A percentile compares a stretch with the other conserved stretches of the same genome.
phyloP scores from a whole-genome alignment of 2,888 invertebrate species.

The Notodonta ziczac region DNA sequence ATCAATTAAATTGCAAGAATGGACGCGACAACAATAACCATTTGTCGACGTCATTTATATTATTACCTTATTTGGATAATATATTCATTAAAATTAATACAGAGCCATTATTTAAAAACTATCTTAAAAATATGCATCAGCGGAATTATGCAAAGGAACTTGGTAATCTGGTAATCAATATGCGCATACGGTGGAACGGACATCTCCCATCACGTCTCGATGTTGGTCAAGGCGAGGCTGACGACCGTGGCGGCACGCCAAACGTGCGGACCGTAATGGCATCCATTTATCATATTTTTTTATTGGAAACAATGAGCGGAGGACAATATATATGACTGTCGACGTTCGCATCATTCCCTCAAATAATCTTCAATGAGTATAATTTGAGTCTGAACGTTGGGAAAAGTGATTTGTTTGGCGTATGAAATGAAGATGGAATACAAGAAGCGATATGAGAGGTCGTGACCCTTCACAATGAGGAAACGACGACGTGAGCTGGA shows the following conservation, averaged over 20 bases:
- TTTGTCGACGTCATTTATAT: neutral
- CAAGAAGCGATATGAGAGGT: slow-evolving; percentile 36
- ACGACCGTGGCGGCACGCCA: slow-evolving; percentile 78
- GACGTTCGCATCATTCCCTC: slow-evolving; percentile 28
- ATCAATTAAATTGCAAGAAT: no score
- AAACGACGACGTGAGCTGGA: slow-evolving; percentile 29
- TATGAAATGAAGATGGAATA: slow-evolving; percentile 37
- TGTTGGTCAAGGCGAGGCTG: slow-evolving; percentile 80
- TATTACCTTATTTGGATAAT: slow-evolving; percentile 4
- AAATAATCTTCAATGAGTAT: slow-evolving; percentile 39
- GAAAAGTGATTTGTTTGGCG: slow-evolving; percentile 29
- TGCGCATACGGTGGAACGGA: slow-evolving; percentile 57
- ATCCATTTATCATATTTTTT: slow-evolving; percentile 70
- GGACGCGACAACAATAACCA: no score
- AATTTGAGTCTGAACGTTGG: slow-evolving; percentile 34
- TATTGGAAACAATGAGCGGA: slow-evolving; percentile 61
- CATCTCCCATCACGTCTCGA: slow-evolving; percentile 64
- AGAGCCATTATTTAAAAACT: slow-evolving; percentile 9
- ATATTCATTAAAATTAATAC: slow-evolving; percentile 9
- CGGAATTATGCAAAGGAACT: slow-evolving; percentile 50
- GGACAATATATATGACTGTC: slow-evolving; percentile 43
- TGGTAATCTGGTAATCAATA: slow-evolving; percentile 61
- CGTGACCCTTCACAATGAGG: slow-evolving; percentile 37
- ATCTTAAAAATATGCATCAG: slow-evolving; percentile 22
- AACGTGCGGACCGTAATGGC: slow-evolving; percentile 60